These are phyloP conservation scores for Pipra filicauda DNA, from an alignment of 2,113 vertebrate genomes.

Conservation along the genomic window DNA sequence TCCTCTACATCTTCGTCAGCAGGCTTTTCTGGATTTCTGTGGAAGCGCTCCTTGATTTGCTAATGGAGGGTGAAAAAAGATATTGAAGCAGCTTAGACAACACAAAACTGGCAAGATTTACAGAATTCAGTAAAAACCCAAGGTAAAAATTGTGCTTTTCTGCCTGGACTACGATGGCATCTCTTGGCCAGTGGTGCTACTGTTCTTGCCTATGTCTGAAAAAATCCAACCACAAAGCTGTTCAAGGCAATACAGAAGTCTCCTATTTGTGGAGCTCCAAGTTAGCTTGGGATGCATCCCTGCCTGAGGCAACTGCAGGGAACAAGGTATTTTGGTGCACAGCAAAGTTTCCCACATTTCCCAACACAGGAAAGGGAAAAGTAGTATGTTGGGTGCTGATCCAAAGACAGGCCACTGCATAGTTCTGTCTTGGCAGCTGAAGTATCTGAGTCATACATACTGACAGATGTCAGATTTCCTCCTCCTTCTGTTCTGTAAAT, in stretches of 20 bases:
- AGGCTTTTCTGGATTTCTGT: slow-evolving; percentile 76
- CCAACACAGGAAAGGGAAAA: not conserved
- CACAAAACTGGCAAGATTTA: not conserved
- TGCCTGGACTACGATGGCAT: not conserved
- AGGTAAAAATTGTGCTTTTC: not conserved
- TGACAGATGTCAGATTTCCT: not conserved
- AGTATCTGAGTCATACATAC: not conserved
- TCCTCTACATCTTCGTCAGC: slow-evolving; percentile 83
- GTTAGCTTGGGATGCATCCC: not conserved
- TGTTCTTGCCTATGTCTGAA: not conserved
- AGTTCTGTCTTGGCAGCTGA: not conserved
- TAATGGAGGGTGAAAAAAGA: slow-evolving; percentile 13
- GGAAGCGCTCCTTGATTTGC: slow-evolving; percentile 87
- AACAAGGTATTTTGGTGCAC: not conserved
- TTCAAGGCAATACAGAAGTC: not conserved
- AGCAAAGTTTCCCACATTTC: not conserved
- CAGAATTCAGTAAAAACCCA: not conserved
- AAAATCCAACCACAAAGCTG: not conserved
- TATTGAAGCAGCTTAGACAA: not conserved
- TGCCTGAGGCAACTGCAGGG: not conserved
- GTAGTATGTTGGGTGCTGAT: not conserved
- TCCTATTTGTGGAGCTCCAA: not conserved
- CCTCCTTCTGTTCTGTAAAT: not conserved
- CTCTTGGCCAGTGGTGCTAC: not conserved
- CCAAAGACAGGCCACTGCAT: not conserved